Base-by-base conservation (phyloP, 2,888 invertebrate genomes). In the Conops quadrifasciatus region DNA sequence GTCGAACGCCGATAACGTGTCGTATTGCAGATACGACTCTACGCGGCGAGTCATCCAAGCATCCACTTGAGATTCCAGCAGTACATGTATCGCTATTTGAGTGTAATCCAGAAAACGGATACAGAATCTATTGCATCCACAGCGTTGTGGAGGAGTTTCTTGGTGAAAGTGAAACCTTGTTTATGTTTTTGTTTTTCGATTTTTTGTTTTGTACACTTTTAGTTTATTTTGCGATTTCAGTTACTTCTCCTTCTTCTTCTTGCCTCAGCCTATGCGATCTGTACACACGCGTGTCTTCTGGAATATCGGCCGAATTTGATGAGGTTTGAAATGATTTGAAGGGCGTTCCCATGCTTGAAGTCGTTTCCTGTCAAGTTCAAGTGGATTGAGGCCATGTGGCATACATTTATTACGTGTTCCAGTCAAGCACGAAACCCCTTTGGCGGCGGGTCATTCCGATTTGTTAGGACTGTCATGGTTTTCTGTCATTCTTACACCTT, bases 131-230 rank as follows among this genome's bases (percentile, higher is more conserved):
- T 5, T 9, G 9, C 36, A 43, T 56, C 16, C n/a, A 45, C 13
- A 80, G 78, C 80, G 75, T 79, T 80, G 47, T 30, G 59, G 59
- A 59, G 30, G 19, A 60, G 49, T 43, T 16, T 45, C 59, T 16
- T 45, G 59, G 80, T 80, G 81, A 80, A 80, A 82, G 80, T 81
- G 80, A 80, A 80, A 82, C 82, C 78, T 73, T 80, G 82, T 80
- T 80, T 82, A 79, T 76, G 77, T 77, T 81, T 79, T 76, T 64
- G 30, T 71, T 26, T 45, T 53, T 1, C 2, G 5, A 9, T 60
- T 11, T 13, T n/a, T 30, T 28, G 2, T 3, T 28, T 26, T 19
- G 2, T 28, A 5, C 9, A 7, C 36, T 36, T 4, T 36, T 36
- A 36, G 36, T 36, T 36, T 36, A 4, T 9, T 36, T 36, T 36